phyloP scores from a whole-genome alignment of 2,113 vertebrate genomes.

The Camelus dromedarius region DNA sequence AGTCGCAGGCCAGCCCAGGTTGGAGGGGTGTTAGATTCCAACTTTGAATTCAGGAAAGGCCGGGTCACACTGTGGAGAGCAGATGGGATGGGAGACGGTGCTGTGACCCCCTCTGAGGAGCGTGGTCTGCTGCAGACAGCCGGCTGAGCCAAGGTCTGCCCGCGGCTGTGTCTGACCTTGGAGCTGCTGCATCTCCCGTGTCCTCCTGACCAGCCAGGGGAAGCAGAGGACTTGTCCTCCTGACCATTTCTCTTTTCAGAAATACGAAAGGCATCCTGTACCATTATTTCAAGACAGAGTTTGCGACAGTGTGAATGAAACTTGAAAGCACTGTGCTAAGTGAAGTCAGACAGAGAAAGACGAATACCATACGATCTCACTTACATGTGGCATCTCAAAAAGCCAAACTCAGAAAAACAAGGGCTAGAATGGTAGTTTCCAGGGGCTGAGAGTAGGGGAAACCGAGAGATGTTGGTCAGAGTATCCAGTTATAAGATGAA shows the following conservation, averaged over 20 bases:
- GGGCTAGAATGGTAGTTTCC: background rate
- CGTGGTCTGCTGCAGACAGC: rapidly evolving
- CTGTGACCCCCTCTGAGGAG: background rate
- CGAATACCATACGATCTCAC: background rate
- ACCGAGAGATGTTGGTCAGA: background rate
- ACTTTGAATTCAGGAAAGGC: background rate
- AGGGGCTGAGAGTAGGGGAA: background rate
- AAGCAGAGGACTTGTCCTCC: rapidly evolving
- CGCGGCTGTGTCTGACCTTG: background rate
- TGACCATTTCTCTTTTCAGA: background rate
- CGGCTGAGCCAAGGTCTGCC: rapidly evolving
- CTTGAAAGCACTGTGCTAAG: background rate
- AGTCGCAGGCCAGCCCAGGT: background rate
- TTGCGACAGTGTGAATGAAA: too few species aligned
- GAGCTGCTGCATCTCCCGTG: background rate
- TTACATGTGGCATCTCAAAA: background rate
- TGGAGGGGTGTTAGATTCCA: background rate
- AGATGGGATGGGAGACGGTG: background rate
- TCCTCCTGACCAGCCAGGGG: background rate
- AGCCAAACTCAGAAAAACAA: background rate
- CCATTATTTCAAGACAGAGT: background rate
- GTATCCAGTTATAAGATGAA: background rate
- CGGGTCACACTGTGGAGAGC: background rate
- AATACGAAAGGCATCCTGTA: background rate
- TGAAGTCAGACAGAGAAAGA: background rate